A percentile compares a stretch with the other conserved stretches of the same genome.
These are phyloP conservation scores for Hemaris fuciformis DNA, from an alignment of 2,888 invertebrate species.

Conservation along the genomic window DNA sequence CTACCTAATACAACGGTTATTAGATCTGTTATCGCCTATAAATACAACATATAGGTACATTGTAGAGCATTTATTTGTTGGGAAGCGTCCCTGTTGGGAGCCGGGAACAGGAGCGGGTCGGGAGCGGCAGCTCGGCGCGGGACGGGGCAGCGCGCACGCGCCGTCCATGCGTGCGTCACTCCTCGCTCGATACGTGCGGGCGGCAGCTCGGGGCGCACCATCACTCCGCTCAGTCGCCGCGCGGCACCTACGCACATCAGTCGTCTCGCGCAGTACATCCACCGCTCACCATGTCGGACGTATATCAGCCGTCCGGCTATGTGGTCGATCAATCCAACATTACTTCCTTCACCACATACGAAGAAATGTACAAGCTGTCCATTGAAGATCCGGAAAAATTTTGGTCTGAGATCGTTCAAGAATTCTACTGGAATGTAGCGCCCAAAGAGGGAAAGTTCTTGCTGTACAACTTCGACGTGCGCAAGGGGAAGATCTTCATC, in stretches of 20 bases:
- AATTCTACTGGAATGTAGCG: conserved; percentile 95
- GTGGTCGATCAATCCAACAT: conserved; percentile 85
- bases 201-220: neutral
- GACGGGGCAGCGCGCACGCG: conserved; percentile 56
- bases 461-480: conserved; percentile 94
- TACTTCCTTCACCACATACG: conserved; percentile 85
- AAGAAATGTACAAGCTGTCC: conserved; percentile 91
- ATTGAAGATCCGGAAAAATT: conserved; percentile 94
- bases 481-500: conserved; percentile 93
- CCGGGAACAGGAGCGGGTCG: neutral
- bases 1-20: too few species aligned
- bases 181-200: conserved; percentile 21
- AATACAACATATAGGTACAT: neutral
- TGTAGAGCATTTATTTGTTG: neutral
- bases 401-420: conserved; percentile 95
- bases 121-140: neutral
- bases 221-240: conserved; percentile 36
- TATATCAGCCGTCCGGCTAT: conserved; percentile 83
- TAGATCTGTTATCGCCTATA: neutral
- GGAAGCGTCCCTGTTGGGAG: neutral
- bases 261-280: too few species aligned
- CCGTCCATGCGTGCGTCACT: conserved; percentile 56
- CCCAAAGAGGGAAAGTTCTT: conserved; percentile 88
- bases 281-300: conserved; percentile 82
- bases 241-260: too few species aligned